These are phyloP conservation scores for Seriola dumerili DNA, from an alignment of 2,113 vertebrate genomes.

Conservation along the genomic window DNA sequence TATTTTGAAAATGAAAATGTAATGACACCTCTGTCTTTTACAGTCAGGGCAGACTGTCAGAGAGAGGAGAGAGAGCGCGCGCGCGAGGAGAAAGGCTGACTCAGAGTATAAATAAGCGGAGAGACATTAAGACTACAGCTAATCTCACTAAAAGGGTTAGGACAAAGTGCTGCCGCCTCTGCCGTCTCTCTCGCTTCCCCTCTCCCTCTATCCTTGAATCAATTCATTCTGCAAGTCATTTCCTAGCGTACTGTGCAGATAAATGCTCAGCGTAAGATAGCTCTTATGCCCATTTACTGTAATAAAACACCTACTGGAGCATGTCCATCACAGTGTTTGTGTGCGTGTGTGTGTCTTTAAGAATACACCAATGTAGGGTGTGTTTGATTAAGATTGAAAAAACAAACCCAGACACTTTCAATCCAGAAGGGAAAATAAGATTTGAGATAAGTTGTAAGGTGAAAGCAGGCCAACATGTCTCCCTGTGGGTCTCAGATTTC, in stretches of 20 bases:
- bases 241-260: slow-evolving; percentile 61
- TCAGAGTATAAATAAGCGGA: slow-evolving; percentile 82
- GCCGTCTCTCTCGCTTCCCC: slow-evolving; percentile 58
- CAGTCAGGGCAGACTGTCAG: slow-evolving; percentile 28
- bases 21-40: slow-evolving; percentile 40
- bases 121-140: slow-evolving; percentile 83
- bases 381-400: slow-evolving; percentile 48
- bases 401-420: neutral
- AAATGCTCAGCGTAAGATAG: slow-evolving; percentile 64
- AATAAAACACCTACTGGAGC: slow-evolving; percentile 49
- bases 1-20: slow-evolving; percentile 31
- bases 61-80: slow-evolving; percentile 26
- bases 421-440: slow-evolving; percentile 45
- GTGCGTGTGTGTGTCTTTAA: slow-evolving; percentile 14
- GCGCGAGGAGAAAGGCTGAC: slow-evolving; percentile 70
- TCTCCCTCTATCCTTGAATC: slow-evolving; percentile 68
- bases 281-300: slow-evolving; percentile 66
- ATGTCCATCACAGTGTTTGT: slow-evolving; percentile 32
- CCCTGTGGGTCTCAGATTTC: slow-evolving; percentile 42
- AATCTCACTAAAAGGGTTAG: slow-evolving; percentile 87
- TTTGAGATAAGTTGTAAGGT: slow-evolving; percentile 55
- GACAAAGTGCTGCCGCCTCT: slow-evolving; percentile 74
- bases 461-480: slow-evolving; percentile 43
- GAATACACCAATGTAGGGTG: slow-evolving; percentile 22
- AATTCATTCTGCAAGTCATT: slow-evolving; percentile 76